Conservation (phyloP, 1,140 invertebrate genomes). For the Littorina saxatilis region DNA sequence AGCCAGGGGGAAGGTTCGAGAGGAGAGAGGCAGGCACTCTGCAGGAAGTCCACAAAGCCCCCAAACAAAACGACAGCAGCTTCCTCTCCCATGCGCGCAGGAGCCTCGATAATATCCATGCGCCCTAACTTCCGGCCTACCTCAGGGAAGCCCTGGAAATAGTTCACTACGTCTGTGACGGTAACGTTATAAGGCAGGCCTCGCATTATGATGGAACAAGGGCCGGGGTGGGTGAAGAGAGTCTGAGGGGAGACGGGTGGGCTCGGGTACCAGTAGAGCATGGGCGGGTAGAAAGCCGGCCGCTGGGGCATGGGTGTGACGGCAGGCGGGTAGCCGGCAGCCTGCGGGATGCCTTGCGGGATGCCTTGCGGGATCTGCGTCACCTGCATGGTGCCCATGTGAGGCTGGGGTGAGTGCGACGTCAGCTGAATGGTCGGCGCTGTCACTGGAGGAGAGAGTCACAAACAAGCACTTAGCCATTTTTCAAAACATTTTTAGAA, state of each 20-base stretch:
- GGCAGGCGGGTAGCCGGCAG: conserved; percentile 65
- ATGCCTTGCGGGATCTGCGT: conserved; percentile 68
- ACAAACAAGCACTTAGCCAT: too few species aligned
- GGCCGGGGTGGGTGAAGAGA: conserved; percentile 82
- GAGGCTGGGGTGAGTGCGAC: conserved; percentile 66
- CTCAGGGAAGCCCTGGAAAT: conserved; percentile 77
- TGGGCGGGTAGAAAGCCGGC: conserved; percentile 66
- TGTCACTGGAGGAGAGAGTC: background rate
- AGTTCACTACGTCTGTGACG: conserved; percentile 75
- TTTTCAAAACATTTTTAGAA: too few species aligned
- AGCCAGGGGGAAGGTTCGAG: too few species aligned
- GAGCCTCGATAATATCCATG: too few species aligned
- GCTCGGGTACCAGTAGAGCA: conserved; percentile 89
- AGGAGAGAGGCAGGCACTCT: too few species aligned
- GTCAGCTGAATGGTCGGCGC: conserved; percentile 68
- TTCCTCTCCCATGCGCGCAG: too few species aligned
- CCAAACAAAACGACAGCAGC: too few species aligned
- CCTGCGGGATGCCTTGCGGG: conserved; percentile 69
- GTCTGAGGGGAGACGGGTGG: conserved; percentile 91
- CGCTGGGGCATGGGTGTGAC: conserved; percentile 59
- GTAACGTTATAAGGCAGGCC: conserved; percentile 76
- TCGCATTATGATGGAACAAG: conserved; percentile 77
- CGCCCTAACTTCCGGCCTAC: conserved; percentile 64
- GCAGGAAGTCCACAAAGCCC: too few species aligned
- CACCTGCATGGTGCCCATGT: conserved; percentile 50